A percentile compares a stretch with the other conserved stretches of the same genome.
phyloP scores from a whole-genome alignment of 2,888 invertebrate species.

The Ophion slaviceki region DNA sequence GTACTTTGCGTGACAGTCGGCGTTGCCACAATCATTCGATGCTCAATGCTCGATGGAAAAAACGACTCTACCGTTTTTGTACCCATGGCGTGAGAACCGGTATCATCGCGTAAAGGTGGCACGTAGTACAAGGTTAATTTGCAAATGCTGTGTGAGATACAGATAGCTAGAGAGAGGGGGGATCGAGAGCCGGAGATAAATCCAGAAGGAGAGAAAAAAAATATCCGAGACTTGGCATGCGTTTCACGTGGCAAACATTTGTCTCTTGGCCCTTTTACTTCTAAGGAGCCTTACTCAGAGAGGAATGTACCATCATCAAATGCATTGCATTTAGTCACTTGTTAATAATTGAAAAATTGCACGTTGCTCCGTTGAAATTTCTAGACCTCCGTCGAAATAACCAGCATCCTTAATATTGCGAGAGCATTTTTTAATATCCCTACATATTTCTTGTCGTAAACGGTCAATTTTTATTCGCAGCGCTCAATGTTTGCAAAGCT shows the following conservation, averaged over 20 bases:
- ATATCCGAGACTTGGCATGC: neutral
- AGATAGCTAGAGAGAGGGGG: neutral
- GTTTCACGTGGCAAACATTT: neutral
- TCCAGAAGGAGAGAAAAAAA: neutral
- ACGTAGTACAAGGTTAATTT: slow-evolving; percentile 59
- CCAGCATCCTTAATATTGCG: no score
- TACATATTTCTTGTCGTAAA: no score
- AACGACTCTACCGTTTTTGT: slow-evolving; percentile 10
- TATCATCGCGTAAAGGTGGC: slow-evolving; percentile 28
- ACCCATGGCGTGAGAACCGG: slow-evolving; percentile 52
- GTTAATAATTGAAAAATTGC: neutral
- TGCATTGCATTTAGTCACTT: neutral
- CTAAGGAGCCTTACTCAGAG: neutral
- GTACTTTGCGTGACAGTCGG: slow-evolving; percentile 11
- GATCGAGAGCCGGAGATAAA: neutral
- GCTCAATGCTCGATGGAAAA: slow-evolving; percentile 14
- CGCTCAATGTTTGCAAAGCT: no score
- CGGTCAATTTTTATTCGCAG: no score
- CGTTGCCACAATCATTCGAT: slow-evolving; percentile 5
- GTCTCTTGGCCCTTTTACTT: neutral
- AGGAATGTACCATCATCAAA: neutral
- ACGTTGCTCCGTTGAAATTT: neutral
- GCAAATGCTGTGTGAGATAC: slow-evolving; percentile 1
- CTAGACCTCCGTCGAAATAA: no score
- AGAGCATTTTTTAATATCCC: no score